Evolutionary conservation across 1,140 invertebrate species (phyloP).

Genomic region (Conopomorpha cramerella): DNA sequence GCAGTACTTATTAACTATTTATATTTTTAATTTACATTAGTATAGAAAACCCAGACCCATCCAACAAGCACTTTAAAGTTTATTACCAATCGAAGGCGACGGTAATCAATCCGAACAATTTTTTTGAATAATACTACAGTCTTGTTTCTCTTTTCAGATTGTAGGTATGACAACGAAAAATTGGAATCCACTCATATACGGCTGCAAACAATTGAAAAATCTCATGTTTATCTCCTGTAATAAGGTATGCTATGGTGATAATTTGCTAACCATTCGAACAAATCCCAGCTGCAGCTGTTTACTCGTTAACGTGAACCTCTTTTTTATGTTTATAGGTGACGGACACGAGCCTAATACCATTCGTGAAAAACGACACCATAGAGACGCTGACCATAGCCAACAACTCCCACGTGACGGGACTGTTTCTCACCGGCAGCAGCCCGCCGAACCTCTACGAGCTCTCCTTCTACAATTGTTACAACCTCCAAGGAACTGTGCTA

Average conservation of each 20-base stretch:
- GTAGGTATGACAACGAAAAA: slow-evolving; percentile 45
- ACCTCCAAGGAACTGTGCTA: slow-evolving; percentile 33
- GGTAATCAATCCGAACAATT: too few species aligned
- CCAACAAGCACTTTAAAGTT: too few species aligned
- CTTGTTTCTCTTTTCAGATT: slow-evolving; percentile 21
- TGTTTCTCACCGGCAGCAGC: slow-evolving; percentile 31
- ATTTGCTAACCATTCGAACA: too few species aligned
- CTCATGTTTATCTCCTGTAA: slow-evolving; percentile 42
- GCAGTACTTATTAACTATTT: too few species aligned
- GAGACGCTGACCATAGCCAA: slow-evolving; percentile 36
- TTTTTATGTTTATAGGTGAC: too few species aligned
- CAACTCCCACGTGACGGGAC: slow-evolving; percentile 39
- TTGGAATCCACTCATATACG: slow-evolving; percentile 49
- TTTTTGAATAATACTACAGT: too few species aligned
- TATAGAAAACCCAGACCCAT: too few species aligned
- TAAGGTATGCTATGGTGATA: too few species aligned
- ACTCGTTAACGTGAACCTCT: too few species aligned
- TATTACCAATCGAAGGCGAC: too few species aligned
- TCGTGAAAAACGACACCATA: slow-evolving; percentile 35
- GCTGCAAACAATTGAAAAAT: slow-evolving; percentile 38
- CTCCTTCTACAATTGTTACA: slow-evolving; percentile 44
- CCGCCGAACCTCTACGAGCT: slow-evolving; percentile 27
- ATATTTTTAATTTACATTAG: too few species aligned
- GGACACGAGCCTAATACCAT: slow-evolving; percentile 34
- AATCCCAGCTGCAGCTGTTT: too few species aligned